phyloP scores from a whole-genome alignment of 2,797 vertebrate species.

The Miichthys miiuy region DNA sequence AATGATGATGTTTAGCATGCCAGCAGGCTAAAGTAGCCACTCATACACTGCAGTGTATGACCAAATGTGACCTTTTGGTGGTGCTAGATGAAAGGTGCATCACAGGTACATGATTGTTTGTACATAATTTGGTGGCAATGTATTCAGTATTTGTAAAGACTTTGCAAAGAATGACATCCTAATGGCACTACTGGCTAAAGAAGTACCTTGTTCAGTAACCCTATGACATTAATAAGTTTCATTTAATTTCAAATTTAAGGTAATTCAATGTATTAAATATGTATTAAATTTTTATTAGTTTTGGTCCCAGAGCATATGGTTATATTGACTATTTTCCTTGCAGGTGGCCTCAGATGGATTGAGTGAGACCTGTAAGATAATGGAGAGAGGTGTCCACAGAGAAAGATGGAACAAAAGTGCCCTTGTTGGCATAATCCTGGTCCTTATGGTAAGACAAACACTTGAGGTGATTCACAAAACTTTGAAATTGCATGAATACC shows the following conservation, averaged over 20 bases:
- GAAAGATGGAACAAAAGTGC: constrained; percentile 36
- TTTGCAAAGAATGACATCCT: neutral
- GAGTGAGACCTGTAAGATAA: constrained; percentile 54
- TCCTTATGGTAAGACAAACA: constrained; percentile 68
- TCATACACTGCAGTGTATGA: neutral
- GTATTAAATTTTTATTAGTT: neutral
- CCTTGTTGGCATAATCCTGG: constrained; percentile 18
- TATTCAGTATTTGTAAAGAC: neutral
- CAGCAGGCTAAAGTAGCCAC: neutral
- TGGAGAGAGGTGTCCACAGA: constrained; percentile 60
- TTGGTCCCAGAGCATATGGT: neutral
- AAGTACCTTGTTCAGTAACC: neutral
- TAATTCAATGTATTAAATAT: neutral
- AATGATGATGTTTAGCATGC: neutral
- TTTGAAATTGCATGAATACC: neutral
- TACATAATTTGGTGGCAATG: neutral
- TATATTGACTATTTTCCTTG: constrained; percentile 12
- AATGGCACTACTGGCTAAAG: neutral
- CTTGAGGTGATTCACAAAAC: neutral
- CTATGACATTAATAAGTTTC: too few relatives aligned
- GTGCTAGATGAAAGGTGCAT: neutral
- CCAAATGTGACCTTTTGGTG: constrained; percentile 5
- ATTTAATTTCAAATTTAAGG: neutral
- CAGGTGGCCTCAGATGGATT: constrained; percentile 73
- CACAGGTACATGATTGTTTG: neutral